Evolutionary conservation across 1,140 invertebrate species (phyloP).

Genomic region (Drosophila kanapiae): DNA sequence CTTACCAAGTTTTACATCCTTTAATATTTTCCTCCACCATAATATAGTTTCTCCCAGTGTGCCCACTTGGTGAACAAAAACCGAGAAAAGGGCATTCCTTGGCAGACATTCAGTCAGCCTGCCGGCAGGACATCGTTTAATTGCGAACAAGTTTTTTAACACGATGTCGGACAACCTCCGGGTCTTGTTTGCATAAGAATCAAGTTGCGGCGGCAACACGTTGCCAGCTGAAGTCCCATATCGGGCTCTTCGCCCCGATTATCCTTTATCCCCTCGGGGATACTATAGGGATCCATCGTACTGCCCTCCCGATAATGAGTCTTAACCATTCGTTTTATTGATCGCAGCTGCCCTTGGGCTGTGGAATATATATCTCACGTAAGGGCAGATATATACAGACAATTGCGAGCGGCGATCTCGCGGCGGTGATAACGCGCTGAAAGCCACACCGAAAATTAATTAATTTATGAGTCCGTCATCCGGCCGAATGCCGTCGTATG

Average conservation of each 20-base stretch:
- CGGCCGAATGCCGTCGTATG: constrained; percentile 1
- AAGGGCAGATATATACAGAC: constrained; percentile 9
- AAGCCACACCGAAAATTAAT: constrained; percentile 84
- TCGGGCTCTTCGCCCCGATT: constrained; percentile 50
- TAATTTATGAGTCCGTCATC: constrained; percentile 76
- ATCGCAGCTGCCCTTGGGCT: constrained; percentile 73
- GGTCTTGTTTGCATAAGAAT: constrained; percentile 77
- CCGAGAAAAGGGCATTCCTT: constrained; percentile 17
- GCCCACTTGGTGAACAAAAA: constrained; percentile 4
- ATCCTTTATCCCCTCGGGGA: constrained; percentile 50
- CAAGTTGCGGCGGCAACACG: constrained; percentile 44
- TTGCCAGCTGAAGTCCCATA: constrained; percentile 57
- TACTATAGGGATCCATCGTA: constrained; percentile 10
- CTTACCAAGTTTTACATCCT: not conserved
- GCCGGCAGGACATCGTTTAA: constrained; percentile 85
- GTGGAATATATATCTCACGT: constrained; percentile 21
- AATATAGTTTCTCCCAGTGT: constrained; percentile 18
- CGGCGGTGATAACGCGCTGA: constrained; percentile 78
- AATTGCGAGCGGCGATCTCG: constrained; percentile 54
- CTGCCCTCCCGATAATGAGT: constrained; percentile 69
- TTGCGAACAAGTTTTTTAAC: constrained; percentile 85
- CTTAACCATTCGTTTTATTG: constrained; percentile 79
- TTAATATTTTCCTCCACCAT: not conserved
- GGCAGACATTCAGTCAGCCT: constrained; percentile 77
- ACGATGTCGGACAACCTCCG: constrained; percentile 80